Conservation (phyloP, 92 coral and sea anemone species). For the Epizoanthus fatuus region DNA sequence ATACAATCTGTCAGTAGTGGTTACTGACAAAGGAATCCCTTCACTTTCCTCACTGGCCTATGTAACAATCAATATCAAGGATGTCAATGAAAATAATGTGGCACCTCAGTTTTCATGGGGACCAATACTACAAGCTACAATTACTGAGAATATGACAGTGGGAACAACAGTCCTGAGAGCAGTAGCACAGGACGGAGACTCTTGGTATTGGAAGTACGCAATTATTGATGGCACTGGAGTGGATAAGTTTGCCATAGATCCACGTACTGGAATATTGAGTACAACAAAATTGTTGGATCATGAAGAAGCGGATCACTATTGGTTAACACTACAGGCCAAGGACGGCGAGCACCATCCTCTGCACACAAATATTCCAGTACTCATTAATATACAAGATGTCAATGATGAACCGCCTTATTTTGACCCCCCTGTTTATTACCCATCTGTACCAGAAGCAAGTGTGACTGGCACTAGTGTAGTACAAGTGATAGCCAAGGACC, state of each 20-base stretch:
- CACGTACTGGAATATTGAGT: constrained; percentile 79
- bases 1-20: constrained; percentile 85
- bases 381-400: constrained; percentile 78
- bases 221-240: constrained; percentile 99
- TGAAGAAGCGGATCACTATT: constrained; percentile 88
- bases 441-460: constrained; percentile 81
- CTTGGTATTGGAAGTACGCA: constrained; percentile 82
- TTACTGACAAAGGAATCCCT: constrained; percentile 85
- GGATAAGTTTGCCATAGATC: constrained; percentile 84
- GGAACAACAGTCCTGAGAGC: constrained; percentile 70
- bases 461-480: constrained; percentile 77
- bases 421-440: constrained; percentile 92
- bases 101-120: constrained; percentile 72
- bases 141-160: constrained; percentile 75
- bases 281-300: constrained; percentile 78
- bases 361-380: constrained; percentile 86
- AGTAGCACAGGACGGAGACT: constrained; percentile 65
- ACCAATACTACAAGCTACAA: constrained; percentile 57
- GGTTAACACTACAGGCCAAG: constrained; percentile 93
- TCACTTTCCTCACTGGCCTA: constrained; percentile 62
- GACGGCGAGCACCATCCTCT: constrained; percentile 82
- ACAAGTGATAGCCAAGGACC: constrained; percentile 82
- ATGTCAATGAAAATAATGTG: constrained; percentile 79
- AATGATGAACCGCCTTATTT: constrained; percentile 91
- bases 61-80: constrained; percentile 74